Conservation (phyloP, 1,140 invertebrate species). For the Hermetia illucens region DNA sequence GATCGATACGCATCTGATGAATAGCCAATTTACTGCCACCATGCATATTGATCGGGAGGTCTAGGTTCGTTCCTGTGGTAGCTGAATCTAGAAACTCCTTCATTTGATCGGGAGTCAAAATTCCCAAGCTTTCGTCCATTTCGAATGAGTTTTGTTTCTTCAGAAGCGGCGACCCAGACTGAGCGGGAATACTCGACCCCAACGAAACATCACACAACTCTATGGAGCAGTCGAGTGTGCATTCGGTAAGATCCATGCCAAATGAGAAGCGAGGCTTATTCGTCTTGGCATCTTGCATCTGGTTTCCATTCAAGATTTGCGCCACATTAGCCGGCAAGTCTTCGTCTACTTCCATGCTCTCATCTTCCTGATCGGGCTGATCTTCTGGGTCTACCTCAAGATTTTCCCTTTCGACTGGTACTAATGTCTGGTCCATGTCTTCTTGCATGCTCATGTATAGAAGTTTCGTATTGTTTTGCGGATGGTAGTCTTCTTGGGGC, state of each 20-base stretch:
- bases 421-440: slow-evolving; percentile 3
- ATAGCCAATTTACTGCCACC: slow-evolving; percentile 12
- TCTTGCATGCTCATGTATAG: slow-evolving; percentile 13
- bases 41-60: slow-evolving; percentile 29
- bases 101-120: slow-evolving; percentile 77
- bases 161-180: slow-evolving; percentile 20
- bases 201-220: slow-evolving; percentile 25
- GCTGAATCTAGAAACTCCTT: slow-evolving; percentile 32
- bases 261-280: slow-evolving; percentile 22
- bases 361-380: too few species aligned
- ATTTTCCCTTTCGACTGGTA: too few species aligned
- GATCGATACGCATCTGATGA: slow-evolving; percentile 40
- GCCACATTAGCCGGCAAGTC: too few species aligned
- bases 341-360: too few species aligned
- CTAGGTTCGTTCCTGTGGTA: slow-evolving; percentile 34
- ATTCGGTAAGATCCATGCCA: slow-evolving; percentile 22
- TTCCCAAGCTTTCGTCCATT: slow-evolving; percentile 64
- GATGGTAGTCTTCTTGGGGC: background rate
- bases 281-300: too few species aligned
- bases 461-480: slow-evolving; percentile 6
- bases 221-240: slow-evolving; percentile 23
- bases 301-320: too few species aligned
- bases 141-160: slow-evolving; percentile 63
- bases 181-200: slow-evolving; percentile 10
- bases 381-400: too few species aligned